These are phyloP conservation scores for Osmerus mordax DNA, from an alignment of 2,113 vertebrate species.

Conservation along the genomic window DNA sequence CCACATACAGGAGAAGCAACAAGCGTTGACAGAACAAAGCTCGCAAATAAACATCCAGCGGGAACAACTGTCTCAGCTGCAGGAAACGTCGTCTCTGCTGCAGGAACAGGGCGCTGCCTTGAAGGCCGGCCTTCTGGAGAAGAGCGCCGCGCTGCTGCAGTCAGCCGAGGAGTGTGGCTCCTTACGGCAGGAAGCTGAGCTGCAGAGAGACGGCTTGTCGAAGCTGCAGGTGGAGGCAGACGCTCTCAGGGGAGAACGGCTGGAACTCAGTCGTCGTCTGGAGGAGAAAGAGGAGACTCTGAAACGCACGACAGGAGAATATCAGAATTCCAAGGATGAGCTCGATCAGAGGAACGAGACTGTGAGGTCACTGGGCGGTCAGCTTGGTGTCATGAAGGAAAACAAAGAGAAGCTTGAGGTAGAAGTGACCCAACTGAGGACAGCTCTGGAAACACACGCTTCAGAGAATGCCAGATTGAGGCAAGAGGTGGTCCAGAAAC, in stretches of 20 bases:
- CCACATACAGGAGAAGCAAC: conserved; percentile 62
- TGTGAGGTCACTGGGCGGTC: conserved; percentile 48
- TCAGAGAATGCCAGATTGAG: too few relatives aligned
- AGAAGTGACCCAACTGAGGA: conserved; percentile 58
- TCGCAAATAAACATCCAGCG: conserved; percentile 23
- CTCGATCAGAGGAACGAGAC: conserved; percentile 55
- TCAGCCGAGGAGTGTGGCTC: conserved; percentile 50
- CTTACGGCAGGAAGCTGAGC: conserved; percentile 55
- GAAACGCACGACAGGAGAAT: conserved; percentile 49
- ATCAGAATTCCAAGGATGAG: conserved; percentile 60
- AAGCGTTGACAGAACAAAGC: conserved; percentile 36
- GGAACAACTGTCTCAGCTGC: conserved; percentile 56
- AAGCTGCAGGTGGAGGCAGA: conserved; percentile 60
- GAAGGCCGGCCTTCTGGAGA: conserved; percentile 57
- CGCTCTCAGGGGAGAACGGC: conserved; percentile 55
- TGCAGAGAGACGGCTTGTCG: conserved; percentile 35
- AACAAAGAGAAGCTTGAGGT: conserved; percentile 55
- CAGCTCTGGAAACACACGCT: too few relatives aligned
- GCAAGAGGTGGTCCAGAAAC: too few relatives aligned
- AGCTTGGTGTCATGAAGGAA: conserved; percentile 55
- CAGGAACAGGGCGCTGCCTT: conserved; percentile 66
- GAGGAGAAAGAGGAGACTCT: conserved; percentile 62
- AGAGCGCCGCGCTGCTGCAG: conserved; percentile 55
- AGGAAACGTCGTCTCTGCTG: conserved; percentile 65
- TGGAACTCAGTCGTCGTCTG: conserved; percentile 49